Conservation (phyloP, 1,140 invertebrate genomes). For the Neuroterus valhalla region DNA sequence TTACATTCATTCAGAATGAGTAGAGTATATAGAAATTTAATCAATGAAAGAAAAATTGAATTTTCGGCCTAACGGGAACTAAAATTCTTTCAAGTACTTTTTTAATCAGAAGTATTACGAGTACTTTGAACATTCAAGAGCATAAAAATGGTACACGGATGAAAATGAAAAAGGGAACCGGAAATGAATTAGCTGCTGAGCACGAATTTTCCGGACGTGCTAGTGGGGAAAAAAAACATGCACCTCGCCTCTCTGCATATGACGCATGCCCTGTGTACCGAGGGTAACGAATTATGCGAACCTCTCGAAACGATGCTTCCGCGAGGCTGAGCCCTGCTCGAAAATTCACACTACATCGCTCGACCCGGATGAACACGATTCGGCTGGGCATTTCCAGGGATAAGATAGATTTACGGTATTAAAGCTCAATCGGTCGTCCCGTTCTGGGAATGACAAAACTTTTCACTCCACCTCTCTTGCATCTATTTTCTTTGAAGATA, state of each 20-base stretch:
- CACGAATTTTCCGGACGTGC: constrained; percentile 17
- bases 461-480: neutral
- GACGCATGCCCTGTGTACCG: constrained; percentile 46
- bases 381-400: constrained; percentile 45
- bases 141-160: neutral
- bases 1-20: too few relatives aligned
- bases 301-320: constrained; percentile 41
- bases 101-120: too few relatives aligned
- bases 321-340: constrained; percentile 39
- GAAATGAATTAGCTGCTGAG: constrained; percentile 14
- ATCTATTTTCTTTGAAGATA: neutral
- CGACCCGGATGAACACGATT: constrained; percentile 43
- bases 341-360: constrained; percentile 54
- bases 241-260: constrained; percentile 35
- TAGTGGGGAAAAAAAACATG: constrained; percentile 29
- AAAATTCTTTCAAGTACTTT: neutral
- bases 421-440: constrained; percentile 37
- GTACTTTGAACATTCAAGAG: neutral
- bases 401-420: constrained; percentile 58
- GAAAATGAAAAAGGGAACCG: neutral
- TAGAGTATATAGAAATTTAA: too few relatives aligned
- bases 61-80: too few relatives aligned
- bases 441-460: constrained; percentile 37
- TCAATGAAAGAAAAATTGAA: too few relatives aligned
- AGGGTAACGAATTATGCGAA: constrained; percentile 52